Evolutionary conservation across 2,113 vertebrate genomes (phyloP), one percentile per base, ranked within the genome.

Genomic region (Bothrops jararaca): DNA sequence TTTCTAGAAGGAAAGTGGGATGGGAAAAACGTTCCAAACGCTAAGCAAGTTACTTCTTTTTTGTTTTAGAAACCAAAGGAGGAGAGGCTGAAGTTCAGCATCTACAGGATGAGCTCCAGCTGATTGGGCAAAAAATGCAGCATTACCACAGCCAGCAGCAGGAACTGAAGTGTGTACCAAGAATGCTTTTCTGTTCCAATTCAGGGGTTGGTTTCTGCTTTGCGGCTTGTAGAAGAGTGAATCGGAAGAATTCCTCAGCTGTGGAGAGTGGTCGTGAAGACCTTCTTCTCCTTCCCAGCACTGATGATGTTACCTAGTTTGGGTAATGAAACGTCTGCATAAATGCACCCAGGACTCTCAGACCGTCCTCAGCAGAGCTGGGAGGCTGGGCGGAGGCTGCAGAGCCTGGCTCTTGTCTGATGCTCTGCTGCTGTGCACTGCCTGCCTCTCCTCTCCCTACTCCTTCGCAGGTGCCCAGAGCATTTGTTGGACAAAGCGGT

Each of bases 81-180:
- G 87, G 22, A 64, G 12, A 45, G 94, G 60, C 85, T 93, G 50
- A 89, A 48, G 22, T 42, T 11, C 29, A 86, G n/a, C 93, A 86
- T 85, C 95, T 99, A 74, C 98, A 97, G 56, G 96, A 58, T 12
- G 98, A 99, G 93, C 98, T 99, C 9, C 95, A 74, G 34, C 94
- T 91, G 69, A 99, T 99, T 92, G 97, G 97, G 92, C 95, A 96
- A 94, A 98, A 98, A 89, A 97, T 99, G 98, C 97, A 97, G 90
- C 96, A 95, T 92, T 99, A 98, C 96, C 98, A 98, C 92, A 96
- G 96, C 92, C 97, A 97, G 90, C 98, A 98, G 95, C 98, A 98
- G 94, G 98, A 98, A 94, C 98, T 99, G n/a, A 94, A 95, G 99
- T 99, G 48, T 50, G 96, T 89, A 85, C 9, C 24, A 13, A 60